phyloP scores from a whole-genome alignment of 2,797 vertebrate species.

The Eospalax fontanierii region DNA sequence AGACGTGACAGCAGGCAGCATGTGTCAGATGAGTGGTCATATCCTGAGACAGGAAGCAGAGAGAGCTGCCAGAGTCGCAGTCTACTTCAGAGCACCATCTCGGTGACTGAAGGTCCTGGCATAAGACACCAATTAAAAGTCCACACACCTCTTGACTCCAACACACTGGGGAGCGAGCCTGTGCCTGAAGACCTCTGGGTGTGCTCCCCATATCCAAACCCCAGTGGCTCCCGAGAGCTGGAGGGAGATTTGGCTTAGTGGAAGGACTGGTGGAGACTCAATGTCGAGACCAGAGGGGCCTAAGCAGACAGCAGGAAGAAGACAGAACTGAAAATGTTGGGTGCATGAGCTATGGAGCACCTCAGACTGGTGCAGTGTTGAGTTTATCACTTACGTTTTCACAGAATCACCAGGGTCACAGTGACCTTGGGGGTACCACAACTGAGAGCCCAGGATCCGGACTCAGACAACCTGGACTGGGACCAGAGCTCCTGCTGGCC shows the following conservation, averaged over 20 bases:
- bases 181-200: too few species aligned
- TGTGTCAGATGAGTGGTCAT: background rate
- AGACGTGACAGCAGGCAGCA: background rate
- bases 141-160: background rate
- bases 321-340: background rate
- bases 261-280: background rate
- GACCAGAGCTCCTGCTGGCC: background rate
- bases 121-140: background rate
- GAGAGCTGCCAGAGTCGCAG: too few species aligned
- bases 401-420: background rate
- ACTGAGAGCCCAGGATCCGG: background rate
- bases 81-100: background rate
- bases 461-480: background rate
- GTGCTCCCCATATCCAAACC: too few species aligned
- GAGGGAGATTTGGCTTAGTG: background rate
- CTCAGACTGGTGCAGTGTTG: background rate
- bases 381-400: background rate
- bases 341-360: rapidly evolving
- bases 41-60: background rate
- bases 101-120: background rate
- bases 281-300: background rate
- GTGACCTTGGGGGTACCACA: background rate
- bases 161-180: background rate
- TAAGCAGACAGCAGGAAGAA: background rate
- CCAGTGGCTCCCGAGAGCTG: too few species aligned